These are phyloP conservation scores for Macroteleia sp. DNA, from an alignment of 2,888 invertebrate species.

Conservation along the genomic window DNA sequence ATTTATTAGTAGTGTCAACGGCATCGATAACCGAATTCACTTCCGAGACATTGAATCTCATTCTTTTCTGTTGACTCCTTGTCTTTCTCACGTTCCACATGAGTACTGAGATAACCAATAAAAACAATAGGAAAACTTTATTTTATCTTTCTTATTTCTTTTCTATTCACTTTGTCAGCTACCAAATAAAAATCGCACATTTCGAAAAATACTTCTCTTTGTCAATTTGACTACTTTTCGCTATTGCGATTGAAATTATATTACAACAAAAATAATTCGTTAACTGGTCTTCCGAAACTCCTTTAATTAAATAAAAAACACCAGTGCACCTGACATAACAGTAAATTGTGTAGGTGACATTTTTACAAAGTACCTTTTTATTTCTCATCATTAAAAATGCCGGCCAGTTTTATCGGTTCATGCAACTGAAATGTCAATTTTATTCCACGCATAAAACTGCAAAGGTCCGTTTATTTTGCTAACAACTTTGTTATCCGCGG, in stretches of 20 bases:
- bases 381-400: no score
- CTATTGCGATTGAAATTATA: slow-evolving; percentile 27
- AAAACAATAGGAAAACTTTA: slow-evolving; percentile 60
- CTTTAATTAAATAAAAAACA: no score
- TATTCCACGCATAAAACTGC: no score
- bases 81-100: slow-evolving; percentile 46
- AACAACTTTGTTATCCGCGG: no score
- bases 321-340: no score
- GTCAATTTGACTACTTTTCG: neutral
- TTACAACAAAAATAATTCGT: slow-evolving; percentile 29
- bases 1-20: slow-evolving; percentile 48
- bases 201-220: slow-evolving; percentile 12
- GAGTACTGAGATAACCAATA: slow-evolving; percentile 43
- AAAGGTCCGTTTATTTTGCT: no score
- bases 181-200: slow-evolving; percentile 39
- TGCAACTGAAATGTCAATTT: no score
- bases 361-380: neutral
- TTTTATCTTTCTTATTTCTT: slow-evolving; percentile 53
- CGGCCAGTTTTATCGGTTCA: no score
- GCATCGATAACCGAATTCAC: slow-evolving; percentile 55
- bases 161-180: slow-evolving; percentile 47
- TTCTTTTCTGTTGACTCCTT: slow-evolving; percentile 49
- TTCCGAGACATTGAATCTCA: slow-evolving; percentile 50
- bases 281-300: slow-evolving; percentile 9
- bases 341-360: neutral